Base-by-base conservation (phyloP, 2,113 vertebrate species). In the Crotophaga sulcirostris region DNA sequence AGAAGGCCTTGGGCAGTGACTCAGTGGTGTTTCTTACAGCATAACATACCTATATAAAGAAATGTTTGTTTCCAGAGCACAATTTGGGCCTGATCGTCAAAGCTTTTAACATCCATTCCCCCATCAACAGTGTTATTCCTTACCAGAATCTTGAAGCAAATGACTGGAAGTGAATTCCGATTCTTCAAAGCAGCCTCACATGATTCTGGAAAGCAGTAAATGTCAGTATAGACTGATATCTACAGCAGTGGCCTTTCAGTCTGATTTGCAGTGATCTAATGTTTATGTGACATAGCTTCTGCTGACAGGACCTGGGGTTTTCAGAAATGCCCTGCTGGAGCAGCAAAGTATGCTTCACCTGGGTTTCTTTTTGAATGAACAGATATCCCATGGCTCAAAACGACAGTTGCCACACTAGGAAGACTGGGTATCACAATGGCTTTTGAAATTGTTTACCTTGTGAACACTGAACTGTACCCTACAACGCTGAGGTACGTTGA, bases 401-500 rank as follows among this genome's bases (percentile, higher is more conserved):
- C 94, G 0, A 97, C 95, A 0, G 97, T 99, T 17, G 98, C 99
- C 38, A 99, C 98, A 0, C 70, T 99, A 26, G 99, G 99, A 51
- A 98, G 99, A 66, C 93, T 99, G 70, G 98, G 98, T 3, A 99
- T 99, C 97, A 99, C 99, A 7, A 98, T 99, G 94, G 97, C 99
- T 91, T 99, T 99, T 92, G 98, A 99, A 98, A 98, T 99, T 51
- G 99, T 99, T 31, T 99, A 99, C 70, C 98, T 99, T 84, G 98
- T 99, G 36, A 99, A 99, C 95, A 98, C 97, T 16, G 99, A 99
- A 91, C 88, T 99, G 89, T 99, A 99, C 92, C 99, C 99, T 19
- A 99, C 99, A 0, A 98, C 98, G 6, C 95, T 99, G 95, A 98
- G 99, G 99, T 99, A 98, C 40, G 81, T 91, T 1, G 2, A n/a